phyloP scores from a whole-genome alignment of 2,888 invertebrate species.

The Drosophila kambysellisi region DNA sequence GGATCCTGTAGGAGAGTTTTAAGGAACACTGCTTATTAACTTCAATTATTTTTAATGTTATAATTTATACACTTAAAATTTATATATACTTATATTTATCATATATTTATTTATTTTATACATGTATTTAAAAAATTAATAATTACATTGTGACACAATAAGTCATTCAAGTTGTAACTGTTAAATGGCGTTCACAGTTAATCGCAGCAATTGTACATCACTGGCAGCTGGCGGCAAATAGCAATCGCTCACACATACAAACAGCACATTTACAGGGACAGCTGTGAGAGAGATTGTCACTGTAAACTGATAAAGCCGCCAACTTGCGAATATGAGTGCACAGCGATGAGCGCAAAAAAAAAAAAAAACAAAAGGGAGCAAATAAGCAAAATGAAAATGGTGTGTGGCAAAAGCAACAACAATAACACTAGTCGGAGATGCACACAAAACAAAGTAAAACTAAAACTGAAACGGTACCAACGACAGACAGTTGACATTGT shows the following conservation, averaged over 20 bases:
- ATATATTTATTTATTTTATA: not conserved
- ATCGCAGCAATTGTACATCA: conserved; percentile 36
- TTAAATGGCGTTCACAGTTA: conserved; percentile 20
- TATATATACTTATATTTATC: not conserved
- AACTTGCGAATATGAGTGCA: conserved; percentile 50
- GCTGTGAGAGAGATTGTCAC: conserved; percentile 41
- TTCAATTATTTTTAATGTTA: too few relatives aligned
- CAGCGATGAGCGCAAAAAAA: conserved; percentile 34
- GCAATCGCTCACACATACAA: conserved; percentile 8
- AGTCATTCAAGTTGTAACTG: conserved; percentile 26
- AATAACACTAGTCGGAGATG: conserved; percentile 13
- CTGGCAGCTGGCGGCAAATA: conserved; percentile 36
- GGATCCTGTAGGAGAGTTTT: conserved; percentile 65
- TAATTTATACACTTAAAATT: not conserved
- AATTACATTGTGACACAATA: not conserved
- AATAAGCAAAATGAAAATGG: conserved; percentile 34
- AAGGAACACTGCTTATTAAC: not conserved
- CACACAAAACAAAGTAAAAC: conserved; percentile 30
- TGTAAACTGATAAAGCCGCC: conserved; percentile 50
- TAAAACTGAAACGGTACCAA: conserved; percentile 30
- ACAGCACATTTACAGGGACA: conserved; percentile 34
- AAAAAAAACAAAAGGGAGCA: conserved; percentile 32
- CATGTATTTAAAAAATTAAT: not conserved
- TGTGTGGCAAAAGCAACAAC: conserved; percentile 5
- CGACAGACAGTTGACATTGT: conserved; percentile 68